phyloP scores from a whole-genome alignment of 2,113 vertebrate species.

The human (Homo sapiens) region DNA sequence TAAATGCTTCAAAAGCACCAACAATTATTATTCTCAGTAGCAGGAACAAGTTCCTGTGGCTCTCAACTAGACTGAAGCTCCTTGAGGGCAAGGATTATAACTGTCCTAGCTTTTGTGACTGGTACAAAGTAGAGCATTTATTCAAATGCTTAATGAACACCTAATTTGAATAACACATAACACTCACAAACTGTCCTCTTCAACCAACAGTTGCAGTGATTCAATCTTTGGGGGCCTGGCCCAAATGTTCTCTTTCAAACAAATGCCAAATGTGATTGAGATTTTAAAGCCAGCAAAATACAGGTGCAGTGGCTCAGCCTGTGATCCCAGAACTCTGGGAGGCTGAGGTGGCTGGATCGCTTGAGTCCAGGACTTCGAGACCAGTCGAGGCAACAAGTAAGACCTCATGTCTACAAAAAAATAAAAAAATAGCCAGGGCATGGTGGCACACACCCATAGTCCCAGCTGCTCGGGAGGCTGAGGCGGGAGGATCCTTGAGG shows the following conservation, averaged over 20 bases:
- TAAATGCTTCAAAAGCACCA: neutral
- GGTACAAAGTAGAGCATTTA: neutral
- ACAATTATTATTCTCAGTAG: neutral
- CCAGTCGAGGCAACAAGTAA: too few relatives aligned
- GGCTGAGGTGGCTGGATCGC: too few relatives aligned
- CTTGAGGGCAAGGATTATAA: neutral
- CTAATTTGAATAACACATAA: neutral
- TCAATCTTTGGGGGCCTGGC: neutral
- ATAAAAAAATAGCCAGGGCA: too few relatives aligned
- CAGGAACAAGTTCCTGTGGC: neutral
- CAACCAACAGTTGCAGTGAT: neutral
- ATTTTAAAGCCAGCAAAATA: conserved; percentile 10
- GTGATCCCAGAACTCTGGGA: too few relatives aligned
- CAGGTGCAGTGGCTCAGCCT: neutral
- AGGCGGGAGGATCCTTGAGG: too few relatives aligned
- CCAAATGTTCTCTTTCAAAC: conserved; percentile 12
- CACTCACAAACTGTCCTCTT: neutral
- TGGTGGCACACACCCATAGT: too few relatives aligned
- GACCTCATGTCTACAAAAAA: too few relatives aligned
- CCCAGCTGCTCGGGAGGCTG: too few relatives aligned
- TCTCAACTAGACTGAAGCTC: neutral
- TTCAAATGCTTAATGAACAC: neutral
- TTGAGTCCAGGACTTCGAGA: too few relatives aligned
- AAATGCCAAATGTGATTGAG: neutral
- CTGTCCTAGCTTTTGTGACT: neutral